A percentile compares a stretch with the other conserved stretches of the same genome.
Conservation (phyloP, 2,797 vertebrate species). For the Acomys russatus region DNA sequence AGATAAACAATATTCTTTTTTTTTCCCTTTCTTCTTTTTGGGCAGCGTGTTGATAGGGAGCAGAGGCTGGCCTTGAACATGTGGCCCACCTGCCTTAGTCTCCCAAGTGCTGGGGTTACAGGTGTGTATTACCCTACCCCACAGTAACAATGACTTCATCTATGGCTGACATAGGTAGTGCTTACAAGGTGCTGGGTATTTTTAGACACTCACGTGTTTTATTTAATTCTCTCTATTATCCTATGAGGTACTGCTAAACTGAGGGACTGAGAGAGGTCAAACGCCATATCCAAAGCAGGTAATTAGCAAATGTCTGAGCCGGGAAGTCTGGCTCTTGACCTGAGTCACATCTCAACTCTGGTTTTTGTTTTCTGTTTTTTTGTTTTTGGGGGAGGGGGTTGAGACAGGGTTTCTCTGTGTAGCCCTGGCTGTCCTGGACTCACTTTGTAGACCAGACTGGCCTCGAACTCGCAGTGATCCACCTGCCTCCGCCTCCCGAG, state of each 20-base stretch:
- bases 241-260: background rate
- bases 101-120: background rate
- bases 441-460: no score
- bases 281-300: background rate
- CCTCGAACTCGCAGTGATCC: no score
- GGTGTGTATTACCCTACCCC: background rate
- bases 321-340: background rate
- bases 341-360: background rate
- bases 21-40: background rate
- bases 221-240: constrained; percentile 6
- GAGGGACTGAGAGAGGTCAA: constrained; percentile 51
- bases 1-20: background rate
- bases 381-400: no score
- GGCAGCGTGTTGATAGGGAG: background rate
- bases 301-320: background rate
- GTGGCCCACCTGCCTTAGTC: background rate
- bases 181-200: background rate
- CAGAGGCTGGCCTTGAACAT: background rate
- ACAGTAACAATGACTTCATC: background rate
- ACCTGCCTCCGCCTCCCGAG: no score
- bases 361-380: no score
- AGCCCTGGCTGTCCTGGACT: no score
- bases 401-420: no score
- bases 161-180: background rate
- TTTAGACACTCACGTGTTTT: background rate